Evolutionary conservation across 1,140 invertebrate genomes (phyloP), one percentile per base, ranked within the genome.

Genomic region (Idris sp.): DNA sequence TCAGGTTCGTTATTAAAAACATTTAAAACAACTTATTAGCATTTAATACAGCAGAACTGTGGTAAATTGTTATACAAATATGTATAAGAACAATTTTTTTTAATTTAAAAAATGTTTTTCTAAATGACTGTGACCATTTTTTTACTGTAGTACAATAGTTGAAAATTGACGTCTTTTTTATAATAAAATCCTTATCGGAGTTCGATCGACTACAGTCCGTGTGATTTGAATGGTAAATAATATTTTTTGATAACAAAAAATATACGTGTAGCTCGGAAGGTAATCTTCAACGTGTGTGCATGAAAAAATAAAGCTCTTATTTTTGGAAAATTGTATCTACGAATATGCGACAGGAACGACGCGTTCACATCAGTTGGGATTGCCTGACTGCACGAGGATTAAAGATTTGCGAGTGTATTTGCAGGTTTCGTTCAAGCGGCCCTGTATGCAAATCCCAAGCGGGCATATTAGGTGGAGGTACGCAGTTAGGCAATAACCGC

Each of bases 401-500:
- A 85, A 84, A 83, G 82, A 84, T 86, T 84, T 79, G 80, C 76
- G 81, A 77, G 74, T 81, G 77, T 85, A 79, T 85, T 85, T 83
- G 81, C 78, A 83, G 81, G 83, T 82, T 84, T 81, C 78, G 80
- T 81, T 83, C 76, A 79, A 79, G 80, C 82, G 80, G 78, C 78
- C 81, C 81, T 79, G 81, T 67, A 81, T 79, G 78, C 79, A 81
- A 83, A 83, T 83, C 79, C 78, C 76, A 76, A 81, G 79, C 79
- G 77, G 81, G 86, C 82, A 87, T 87, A 88, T 88, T 88, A 88
- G 86, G 85, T 87, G 77, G 86, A 87, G 83, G 85, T 84, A 87
- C 85, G 85, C 85, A 88, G 86, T 88, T 88, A 88, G 86, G 85
- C 85, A 87, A 88, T 88, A 88, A 88, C 86, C 86, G 85, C 86